Base-by-base conservation (phyloP, 2,113 vertebrate species). In the Mobula birostris region DNA sequence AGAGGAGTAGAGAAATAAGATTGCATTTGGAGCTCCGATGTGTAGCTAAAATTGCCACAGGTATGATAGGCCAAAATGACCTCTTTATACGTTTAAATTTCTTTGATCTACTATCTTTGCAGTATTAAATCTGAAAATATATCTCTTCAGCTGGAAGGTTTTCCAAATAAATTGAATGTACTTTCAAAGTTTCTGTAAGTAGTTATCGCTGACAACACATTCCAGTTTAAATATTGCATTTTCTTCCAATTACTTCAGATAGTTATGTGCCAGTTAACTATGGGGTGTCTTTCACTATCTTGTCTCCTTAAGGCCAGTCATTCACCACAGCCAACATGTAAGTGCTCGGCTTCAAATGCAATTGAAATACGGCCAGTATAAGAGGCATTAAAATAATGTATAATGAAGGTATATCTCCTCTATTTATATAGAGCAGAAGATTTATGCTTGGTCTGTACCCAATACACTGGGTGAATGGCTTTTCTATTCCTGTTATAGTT, bases 191-290 rank as follows among this genome's bases (percentile, higher is more conserved):
- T 87, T 12, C 56, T 87, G 83, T n/a, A 61, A 61, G 56, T 14
- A 87, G 83, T n/a, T 32, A 36, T 32, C 17, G 15, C 58, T 90
- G 85, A 90, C 85, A 68, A 88, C 61, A 66, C 27, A 63, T 32
- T 66, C n/a, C n/a, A 21, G 14, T 63, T 90, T 90, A 66, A 66
- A 90, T 90, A 68, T 66, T 90, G 61, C 85, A 90, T 66, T 90
- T 66, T 32, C 63, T 90, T 90, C 61, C 85, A 90, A 90, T 90
- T 90, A 90, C 85, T 66, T 66, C 61, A 90, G 85, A 66, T 61
- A 90, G 85, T 68, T 66, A 66, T 90, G 29, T 68, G 61, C 85
- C 61, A 32, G 85, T 90, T 90, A 90, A 66, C 85, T 29, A 90
- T 32, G 61, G 85, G 77, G 85, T 19, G 29, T 66, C 85, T n/a